Evolutionary conservation across 2,113 vertebrate species (phyloP).

Genomic region (Antennarius striatus): DNA sequence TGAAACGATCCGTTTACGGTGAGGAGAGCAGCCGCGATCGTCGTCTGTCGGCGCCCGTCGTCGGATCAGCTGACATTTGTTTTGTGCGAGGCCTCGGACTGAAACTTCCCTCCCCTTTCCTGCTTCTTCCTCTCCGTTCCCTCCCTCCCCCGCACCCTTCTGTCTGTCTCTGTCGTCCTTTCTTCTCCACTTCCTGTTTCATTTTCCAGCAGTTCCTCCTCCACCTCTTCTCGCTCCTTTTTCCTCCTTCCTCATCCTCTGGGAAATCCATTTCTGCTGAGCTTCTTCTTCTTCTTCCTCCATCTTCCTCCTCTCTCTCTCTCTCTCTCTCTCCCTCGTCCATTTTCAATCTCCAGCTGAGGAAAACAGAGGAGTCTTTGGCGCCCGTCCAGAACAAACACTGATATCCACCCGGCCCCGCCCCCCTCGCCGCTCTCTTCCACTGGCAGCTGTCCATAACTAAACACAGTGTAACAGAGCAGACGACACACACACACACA

Average conservation of each 20-base stretch:
- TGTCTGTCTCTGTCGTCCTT: neutral
- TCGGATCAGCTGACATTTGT: neutral
- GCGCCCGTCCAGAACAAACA: constrained; percentile 66
- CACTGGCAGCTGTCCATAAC: constrained; percentile 73
- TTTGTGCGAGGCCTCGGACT: neutral
- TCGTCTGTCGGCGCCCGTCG: no score
- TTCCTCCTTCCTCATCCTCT: constrained; percentile 4
- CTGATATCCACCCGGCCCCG: constrained; percentile 60
- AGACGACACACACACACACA: constrained; percentile 8
- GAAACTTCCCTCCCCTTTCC: constrained; percentile 5
- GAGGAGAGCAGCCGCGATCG: no score
- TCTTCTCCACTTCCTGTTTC: no score
- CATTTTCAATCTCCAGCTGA: constrained; percentile 64
- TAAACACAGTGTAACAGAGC: constrained; percentile 52
- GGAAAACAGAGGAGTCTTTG: constrained; percentile 66
- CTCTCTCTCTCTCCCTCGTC: constrained; percentile 25
- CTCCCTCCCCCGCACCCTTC: neutral
- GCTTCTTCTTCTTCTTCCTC: neutral
- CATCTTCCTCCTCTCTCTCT: neutral
- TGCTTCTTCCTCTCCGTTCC: constrained; percentile 20
- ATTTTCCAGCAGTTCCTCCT: constrained; percentile 1
- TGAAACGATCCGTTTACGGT: neutral
- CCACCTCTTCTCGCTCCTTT: neutral
- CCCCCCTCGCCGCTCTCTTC: constrained; percentile 26
- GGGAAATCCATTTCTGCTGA: no score